phyloP scores from a whole-genome alignment of 2,888 invertebrate species.

The Prosapia bicincta region DNA sequence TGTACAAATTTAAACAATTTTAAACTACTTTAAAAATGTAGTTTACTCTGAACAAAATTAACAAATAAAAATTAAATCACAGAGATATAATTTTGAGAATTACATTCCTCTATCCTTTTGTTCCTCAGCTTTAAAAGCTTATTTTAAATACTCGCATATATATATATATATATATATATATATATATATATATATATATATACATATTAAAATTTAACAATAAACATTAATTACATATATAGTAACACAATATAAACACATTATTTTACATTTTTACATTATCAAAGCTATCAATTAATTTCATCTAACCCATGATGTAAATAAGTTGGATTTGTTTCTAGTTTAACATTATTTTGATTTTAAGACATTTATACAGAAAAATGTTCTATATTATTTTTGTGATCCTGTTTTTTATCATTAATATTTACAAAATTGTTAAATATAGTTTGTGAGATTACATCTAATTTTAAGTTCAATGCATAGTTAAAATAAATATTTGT shows the following conservation, averaged over 20 bases:
- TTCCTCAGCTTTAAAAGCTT: not conserved
- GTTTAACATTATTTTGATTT: too few species aligned
- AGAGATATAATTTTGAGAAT: conserved; percentile 30
- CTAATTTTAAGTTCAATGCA: too few species aligned
- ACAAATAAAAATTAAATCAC: conserved; percentile 12
- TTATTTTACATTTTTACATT: not conserved
- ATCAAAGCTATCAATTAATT: not conserved
- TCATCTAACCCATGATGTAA: not conserved
- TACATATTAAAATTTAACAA: not conserved
- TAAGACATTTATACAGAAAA: too few species aligned
- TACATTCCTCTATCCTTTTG: conserved; percentile 27
- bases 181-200: too few species aligned
- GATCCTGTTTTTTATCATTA: too few species aligned
- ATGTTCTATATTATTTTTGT: too few species aligned
- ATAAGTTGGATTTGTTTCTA: too few species aligned
- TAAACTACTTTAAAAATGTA: not conserved
- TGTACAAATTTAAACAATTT: not conserved
- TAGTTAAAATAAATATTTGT: too few species aligned
- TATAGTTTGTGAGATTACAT: too few species aligned
- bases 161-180: too few species aligned
- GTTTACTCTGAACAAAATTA: not conserved
- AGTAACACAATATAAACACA: not conserved
- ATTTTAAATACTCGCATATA: not conserved
- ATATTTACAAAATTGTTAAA: too few species aligned
- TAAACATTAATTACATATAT: not conserved